Evolutionary conservation across 1,140 invertebrate species (phyloP).

Genomic region (Zaprionus vittiger): DNA sequence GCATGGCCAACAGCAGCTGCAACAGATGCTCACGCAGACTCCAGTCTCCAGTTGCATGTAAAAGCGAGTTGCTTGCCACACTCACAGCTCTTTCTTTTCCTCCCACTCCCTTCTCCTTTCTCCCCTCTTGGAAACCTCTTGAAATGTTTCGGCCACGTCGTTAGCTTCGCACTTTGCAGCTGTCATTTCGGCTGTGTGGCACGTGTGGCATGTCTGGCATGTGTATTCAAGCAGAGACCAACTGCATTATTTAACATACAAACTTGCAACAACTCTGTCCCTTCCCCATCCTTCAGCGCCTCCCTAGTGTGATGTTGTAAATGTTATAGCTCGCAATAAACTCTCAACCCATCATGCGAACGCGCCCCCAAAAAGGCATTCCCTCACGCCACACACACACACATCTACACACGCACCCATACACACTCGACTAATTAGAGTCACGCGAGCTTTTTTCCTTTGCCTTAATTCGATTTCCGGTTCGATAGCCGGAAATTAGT

Average conservation of each 20-base stretch:
- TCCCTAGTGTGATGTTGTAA: conserved; percentile 30
- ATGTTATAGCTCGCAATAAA: conserved; percentile 50
- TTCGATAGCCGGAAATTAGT: conserved; percentile 78
- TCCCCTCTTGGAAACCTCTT: conserved; percentile 29
- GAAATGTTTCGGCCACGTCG: conserved; percentile 65
- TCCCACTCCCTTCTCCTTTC: background rate
- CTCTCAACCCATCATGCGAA: conserved; percentile 38
- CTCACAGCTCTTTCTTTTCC: background rate
- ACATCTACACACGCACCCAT: background rate
- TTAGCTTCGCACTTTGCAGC: conserved; percentile 70
- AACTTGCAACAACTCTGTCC: conserved; percentile 49
- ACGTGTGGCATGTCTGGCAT: conserved; percentile 19
- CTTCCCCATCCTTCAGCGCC: background rate
- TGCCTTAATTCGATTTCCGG: conserved; percentile 69
- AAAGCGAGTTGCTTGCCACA: background rate
- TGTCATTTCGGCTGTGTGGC: conserved; percentile 49
- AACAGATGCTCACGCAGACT: conserved; percentile 10
- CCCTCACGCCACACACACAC: background rate
- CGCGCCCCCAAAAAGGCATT: background rate
- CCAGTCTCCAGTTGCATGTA: conserved; percentile 1
- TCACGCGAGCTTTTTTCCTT: conserved; percentile 59
- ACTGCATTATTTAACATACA: conserved; percentile 69
- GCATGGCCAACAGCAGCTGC: conserved; percentile 46
- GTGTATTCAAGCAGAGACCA: conserved; percentile 15
- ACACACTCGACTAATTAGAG: conserved; percentile 54